These are phyloP conservation scores for Brachypodius melanocephalos DNA, from an alignment of 2,113 vertebrate species.

Conservation along the genomic window DNA sequence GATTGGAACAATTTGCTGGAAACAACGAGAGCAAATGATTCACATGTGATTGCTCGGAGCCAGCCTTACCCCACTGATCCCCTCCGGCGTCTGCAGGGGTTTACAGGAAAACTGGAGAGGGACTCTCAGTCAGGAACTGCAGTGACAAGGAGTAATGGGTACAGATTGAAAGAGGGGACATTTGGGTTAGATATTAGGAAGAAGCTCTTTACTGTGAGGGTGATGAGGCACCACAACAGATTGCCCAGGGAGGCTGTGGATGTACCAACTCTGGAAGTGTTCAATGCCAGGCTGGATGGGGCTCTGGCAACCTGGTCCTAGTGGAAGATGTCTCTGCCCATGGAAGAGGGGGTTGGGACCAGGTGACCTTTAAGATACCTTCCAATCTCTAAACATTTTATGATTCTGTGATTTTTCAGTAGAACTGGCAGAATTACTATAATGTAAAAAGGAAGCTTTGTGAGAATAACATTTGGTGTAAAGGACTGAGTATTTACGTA, in stretches of 20 bases:
- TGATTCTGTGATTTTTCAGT: not conserved
- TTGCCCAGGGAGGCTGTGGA: not conserved
- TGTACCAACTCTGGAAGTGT: fast-evolving
- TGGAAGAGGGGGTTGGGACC: not conserved
- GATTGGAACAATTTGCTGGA: not conserved
- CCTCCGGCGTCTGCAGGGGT: fast-evolving
- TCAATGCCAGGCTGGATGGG: too few species aligned
- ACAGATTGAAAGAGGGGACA: not conserved
- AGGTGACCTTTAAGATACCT: not conserved
- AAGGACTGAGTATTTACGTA: not conserved
- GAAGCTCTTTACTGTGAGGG: not conserved
- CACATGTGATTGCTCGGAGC: fast-evolving
- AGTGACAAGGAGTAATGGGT: too few species aligned
- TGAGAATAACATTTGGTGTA: not conserved
- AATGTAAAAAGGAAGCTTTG: not conserved
- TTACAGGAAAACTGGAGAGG: not conserved
- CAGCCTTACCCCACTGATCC: not conserved
- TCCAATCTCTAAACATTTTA: not conserved
- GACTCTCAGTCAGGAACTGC: not conserved
- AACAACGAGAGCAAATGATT: not conserved
- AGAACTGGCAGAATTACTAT: not conserved
- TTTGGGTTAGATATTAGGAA: not conserved
- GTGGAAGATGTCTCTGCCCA: not conserved
- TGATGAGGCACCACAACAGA: fast-evolving
- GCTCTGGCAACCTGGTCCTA: not conserved